A percentile compares a stretch with the other conserved stretches of the same genome.
Conservation (phyloP, 2,888 invertebrate species). For the Fabriciana adippe region DNA sequence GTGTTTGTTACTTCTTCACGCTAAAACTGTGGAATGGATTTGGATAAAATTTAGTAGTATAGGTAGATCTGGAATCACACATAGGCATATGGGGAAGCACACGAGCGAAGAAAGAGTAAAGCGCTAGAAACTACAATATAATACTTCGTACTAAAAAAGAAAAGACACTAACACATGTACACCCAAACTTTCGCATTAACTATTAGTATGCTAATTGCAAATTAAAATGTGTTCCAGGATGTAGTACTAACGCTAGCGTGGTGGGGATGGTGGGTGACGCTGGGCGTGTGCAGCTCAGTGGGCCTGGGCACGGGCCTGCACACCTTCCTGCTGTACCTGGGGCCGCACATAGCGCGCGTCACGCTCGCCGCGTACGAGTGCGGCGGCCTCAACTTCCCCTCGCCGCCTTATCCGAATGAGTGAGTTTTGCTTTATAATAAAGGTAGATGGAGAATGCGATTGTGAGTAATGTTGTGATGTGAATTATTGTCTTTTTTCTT, state of each 20-base stretch:
- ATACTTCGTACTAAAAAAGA: no score
- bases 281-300: constrained; percentile 98
- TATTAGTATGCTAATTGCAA: not conserved
- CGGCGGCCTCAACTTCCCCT: constrained; percentile 95
- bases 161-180: no score
- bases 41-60: no score
- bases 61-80: no score
- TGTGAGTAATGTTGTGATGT: not conserved
- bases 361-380: constrained; percentile 99
- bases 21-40: no score
- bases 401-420: constrained; percentile 99
- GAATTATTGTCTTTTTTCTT: no score
- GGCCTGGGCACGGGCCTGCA: constrained; percentile 99
- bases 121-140: no score
- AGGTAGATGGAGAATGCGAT: not conserved
- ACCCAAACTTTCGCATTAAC: no score
- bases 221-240: constrained; percentile 36
- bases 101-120: no score
- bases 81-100: no score
- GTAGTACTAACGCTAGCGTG: constrained; percentile 79
- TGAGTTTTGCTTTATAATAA: constrained; percentile 64
- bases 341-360: constrained; percentile 99
- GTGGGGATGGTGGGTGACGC: constrained; percentile 95
- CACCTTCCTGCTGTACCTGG: constrained; percentile 98
- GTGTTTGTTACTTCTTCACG: no score